These are phyloP conservation scores for Semicossyphus pulcher DNA, from an alignment of 2,113 vertebrate species.

Conservation along the genomic window DNA sequence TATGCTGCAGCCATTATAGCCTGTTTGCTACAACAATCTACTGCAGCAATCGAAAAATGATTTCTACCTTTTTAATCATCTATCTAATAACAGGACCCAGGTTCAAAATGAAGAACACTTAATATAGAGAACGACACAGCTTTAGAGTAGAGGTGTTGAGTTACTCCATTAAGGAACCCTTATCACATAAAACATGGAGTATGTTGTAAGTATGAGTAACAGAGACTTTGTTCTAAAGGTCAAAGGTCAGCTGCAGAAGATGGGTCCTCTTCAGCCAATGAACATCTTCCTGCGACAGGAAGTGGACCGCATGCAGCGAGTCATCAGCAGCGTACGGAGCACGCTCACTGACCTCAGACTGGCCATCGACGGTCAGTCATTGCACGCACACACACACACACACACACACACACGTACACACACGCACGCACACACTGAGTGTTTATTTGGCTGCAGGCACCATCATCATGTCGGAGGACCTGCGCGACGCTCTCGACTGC, in stretches of 20 bases:
- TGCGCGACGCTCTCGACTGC: constrained; percentile 87
- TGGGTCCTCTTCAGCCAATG: constrained; percentile 86
- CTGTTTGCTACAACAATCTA: too few species aligned
- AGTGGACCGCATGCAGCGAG: constrained; percentile 87
- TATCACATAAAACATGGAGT: too few species aligned
- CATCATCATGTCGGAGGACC: constrained; percentile 89
- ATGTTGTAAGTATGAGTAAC: neutral
- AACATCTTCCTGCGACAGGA: constrained; percentile 90
- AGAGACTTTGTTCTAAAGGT: constrained; percentile 74
- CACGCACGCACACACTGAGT: neutral
- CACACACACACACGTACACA: constrained; percentile 14
- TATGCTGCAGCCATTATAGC: too few species aligned
- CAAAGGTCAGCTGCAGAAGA: constrained; percentile 84
- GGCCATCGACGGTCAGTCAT: constrained; percentile 85
- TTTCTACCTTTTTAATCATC: too few species aligned
- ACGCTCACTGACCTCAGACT: constrained; percentile 86
- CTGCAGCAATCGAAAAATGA: too few species aligned
- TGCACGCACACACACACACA: neutral
- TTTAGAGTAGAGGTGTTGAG: too few species aligned
- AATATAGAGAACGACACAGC: too few species aligned
- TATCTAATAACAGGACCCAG: too few species aligned
- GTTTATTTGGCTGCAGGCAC: constrained; percentile 73
- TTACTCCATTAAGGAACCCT: too few species aligned
- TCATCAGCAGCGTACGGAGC: constrained; percentile 82
- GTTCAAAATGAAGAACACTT: too few species aligned